Percentiles rank a stretch among this genome's conserved stretches.
Evolutionary conservation across 2,888 invertebrate genomes (phyloP).

Genomic region (Ennomos quercinarius): DNA sequence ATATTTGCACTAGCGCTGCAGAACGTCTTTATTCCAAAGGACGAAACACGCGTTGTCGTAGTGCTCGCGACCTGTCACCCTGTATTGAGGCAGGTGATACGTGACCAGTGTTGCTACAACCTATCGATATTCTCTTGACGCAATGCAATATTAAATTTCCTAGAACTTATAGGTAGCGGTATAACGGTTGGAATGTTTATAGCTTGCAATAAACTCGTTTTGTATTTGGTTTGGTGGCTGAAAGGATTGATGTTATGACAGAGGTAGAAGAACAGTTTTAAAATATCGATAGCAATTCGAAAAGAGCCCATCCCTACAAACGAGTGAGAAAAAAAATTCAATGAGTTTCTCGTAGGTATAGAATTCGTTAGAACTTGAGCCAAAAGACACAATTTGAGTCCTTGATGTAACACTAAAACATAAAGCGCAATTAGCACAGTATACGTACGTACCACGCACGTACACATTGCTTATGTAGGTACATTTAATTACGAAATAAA

Average conservation of each 20-base stretch:
- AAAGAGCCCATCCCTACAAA: too few species aligned
- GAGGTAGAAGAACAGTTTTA: not conserved
- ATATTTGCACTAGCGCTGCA: too few species aligned
- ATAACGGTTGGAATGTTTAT: slow-evolving; percentile 50
- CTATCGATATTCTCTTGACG: slow-evolving; percentile 53
- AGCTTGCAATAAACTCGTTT: slow-evolving; percentile 41
- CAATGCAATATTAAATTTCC: slow-evolving; percentile 51
- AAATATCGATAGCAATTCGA: too few species aligned
- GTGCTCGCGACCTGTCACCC: slow-evolving; percentile 43
- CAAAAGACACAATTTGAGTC: too few species aligned
- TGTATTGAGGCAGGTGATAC: slow-evolving; percentile 42
- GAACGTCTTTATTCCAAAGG: slow-evolving; percentile 13
- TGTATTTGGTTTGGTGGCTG: slow-evolving; percentile 37
- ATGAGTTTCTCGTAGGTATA: too few species aligned
- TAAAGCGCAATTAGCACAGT: too few species aligned
- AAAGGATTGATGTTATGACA: slow-evolving; percentile 22
- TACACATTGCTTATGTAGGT: too few species aligned
- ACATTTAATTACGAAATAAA: too few species aligned
- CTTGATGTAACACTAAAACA: too few species aligned
- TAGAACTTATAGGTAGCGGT: slow-evolving; percentile 52
- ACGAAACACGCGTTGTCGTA: slow-evolving; percentile 3
- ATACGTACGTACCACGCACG: too few species aligned
- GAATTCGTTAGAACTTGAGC: too few species aligned
- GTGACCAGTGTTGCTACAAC: slow-evolving; percentile 55
- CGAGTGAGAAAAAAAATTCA: too few species aligned